Conservation (phyloP, 2,888 invertebrate species). For the Agonum fuliginosum region DNA sequence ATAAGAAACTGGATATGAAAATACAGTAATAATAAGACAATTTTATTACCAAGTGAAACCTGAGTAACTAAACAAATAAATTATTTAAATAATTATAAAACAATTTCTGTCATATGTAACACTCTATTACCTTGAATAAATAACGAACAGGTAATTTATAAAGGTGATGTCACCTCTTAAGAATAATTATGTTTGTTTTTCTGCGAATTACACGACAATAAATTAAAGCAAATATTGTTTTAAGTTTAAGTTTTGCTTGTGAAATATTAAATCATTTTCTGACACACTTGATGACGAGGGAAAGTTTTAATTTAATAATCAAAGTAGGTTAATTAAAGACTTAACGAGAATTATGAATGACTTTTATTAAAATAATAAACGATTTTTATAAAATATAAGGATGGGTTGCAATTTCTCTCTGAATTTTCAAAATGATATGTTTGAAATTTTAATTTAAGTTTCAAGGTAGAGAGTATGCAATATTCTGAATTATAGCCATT, state of each 20-base stretch:
- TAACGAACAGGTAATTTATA: conserved; percentile 4
- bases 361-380: conserved; percentile 10
- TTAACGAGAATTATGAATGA: conserved; percentile 23
- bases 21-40: conserved; percentile 8
- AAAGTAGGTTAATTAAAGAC: conserved; percentile 35
- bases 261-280: conserved; percentile 14
- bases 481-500: conserved; percentile 28
- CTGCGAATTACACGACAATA: neutral
- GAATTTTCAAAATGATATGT: conserved; percentile 5
- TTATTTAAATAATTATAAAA: conserved; percentile 14
- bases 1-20: conserved; percentile 21
- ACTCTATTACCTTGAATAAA: conserved; percentile 24
- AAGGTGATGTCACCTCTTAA: conserved; percentile 22
- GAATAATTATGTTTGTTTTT: conserved; percentile 33
- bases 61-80: conserved; percentile 10
- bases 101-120: conserved; percentile 8
- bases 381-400: conserved; percentile 12
- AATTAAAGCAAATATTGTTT: neutral
- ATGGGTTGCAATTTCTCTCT: neutral
- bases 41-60: conserved; percentile 12
- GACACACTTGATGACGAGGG: conserved; percentile 24
- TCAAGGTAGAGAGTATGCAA: conserved; percentile 1
- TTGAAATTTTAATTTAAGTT: conserved; percentile 34
- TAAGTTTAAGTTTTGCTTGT: neutral
- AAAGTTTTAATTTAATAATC: conserved; percentile 26